Evolutionary conservation across 2,113 vertebrate species (phyloP), one percentile per base, ranked within the genome.

Genomic region (Chamaetylas fuelleborni): DNA sequence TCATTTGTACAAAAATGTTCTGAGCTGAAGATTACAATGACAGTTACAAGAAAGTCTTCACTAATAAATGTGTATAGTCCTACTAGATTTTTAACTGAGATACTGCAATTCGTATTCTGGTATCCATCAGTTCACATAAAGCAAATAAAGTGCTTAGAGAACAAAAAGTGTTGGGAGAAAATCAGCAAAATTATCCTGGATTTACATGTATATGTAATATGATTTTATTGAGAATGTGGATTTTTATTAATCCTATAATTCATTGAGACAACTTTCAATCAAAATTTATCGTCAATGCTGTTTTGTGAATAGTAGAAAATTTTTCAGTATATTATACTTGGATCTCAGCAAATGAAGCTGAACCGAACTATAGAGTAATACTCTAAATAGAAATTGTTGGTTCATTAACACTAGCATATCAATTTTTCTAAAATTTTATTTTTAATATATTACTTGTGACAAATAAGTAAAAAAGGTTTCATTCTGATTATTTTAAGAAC

Each of bases 381-480:
- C 28, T 31, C 8, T 65, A 61, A 40, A n/a, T 15, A 72, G 4
- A 81, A 77, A 34, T 33, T 36, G 4, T 36, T 80, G 5, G 5
- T 54, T 87, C 26, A 66, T 71, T 16, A 51, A 40, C 6, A 67
- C 3, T 28, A 62, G n/a, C 3, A 79, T 25, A 48, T 28, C 40
- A 34, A 36, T 87, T 65, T 89, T 54, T 5, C 4, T 74, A 79
- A 76, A 76, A 56, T 17, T 70, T 54, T 31, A 23, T 54, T 73
- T 91, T 14, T 23, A 54, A 48, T 3, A 81, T 12, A 47, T 34
- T 8, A 19, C 3, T 61, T 28, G 20, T 24, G 5, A 25, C 18
- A 74, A 51, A 19, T 12, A 47, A 40, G 1, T 40, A n/a, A 16
- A n/a, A n/a, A 88, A 50, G 1, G 0, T 45, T 72, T 81, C 0